Percentiles rank a stretch among this genome's conserved stretches.
phyloP scores from a whole-genome alignment of 1,140 invertebrate genomes.

The Ceratosolen fusciceps region DNA sequence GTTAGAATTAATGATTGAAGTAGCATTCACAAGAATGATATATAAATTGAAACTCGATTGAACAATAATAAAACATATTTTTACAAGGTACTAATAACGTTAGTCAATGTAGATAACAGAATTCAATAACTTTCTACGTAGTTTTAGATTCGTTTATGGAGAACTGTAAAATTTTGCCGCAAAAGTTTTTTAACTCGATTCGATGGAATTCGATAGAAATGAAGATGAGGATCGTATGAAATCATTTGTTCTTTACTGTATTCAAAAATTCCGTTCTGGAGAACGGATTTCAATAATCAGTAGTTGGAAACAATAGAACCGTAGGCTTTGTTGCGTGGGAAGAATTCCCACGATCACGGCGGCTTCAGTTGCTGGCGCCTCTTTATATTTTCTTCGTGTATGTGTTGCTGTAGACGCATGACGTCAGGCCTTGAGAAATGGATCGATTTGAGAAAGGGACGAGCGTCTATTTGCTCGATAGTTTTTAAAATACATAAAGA shows the following conservation, averaged over 20 bases:
- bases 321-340: slow-evolving; percentile 15
- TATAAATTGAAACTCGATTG: background rate
- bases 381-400: background rate
- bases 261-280: background rate
- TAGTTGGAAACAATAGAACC: background rate
- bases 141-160: too few relatives aligned
- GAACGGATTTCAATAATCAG: background rate
- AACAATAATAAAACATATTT: background rate
- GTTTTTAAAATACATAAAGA: too few relatives aligned
- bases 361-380: slow-evolving; percentile 28
- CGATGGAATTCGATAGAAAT: too few relatives aligned
- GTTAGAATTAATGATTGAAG: too few relatives aligned
- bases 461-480: too few relatives aligned
- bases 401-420: background rate
- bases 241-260: too few relatives aligned
- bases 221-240: too few relatives aligned
- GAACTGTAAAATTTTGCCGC: too few relatives aligned
- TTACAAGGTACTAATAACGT: background rate
- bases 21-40: too few relatives aligned
- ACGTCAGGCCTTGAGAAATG: background rate
- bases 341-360: slow-evolving; percentile 7
- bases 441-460: background rate
- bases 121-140: too few relatives aligned
- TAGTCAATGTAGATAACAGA: too few relatives aligned
- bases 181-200: too few relatives aligned